Evolutionary conservation across 2,888 invertebrate species (phyloP).

Genomic region (Koerneria pararmatus): DNA sequence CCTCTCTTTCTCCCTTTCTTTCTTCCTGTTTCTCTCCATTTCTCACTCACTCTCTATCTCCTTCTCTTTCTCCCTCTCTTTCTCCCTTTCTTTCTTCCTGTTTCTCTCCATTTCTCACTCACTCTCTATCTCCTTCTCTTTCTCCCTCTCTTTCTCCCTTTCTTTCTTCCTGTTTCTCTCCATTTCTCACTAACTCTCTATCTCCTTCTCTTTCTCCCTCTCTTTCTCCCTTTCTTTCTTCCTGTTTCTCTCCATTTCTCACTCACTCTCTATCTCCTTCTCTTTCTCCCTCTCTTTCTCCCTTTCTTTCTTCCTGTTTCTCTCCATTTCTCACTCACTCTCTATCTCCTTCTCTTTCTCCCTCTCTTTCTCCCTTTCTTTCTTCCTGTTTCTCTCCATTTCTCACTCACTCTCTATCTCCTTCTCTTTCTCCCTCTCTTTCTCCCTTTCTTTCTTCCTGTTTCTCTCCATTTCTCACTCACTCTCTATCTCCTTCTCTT

Average conservation of each 20-base stretch:
- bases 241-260: slow-evolving; percentile 33
- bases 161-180: slow-evolving; percentile 4
- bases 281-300: not conserved
- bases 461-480: not conserved
- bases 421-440: not conserved
- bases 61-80: slow-evolving; percentile 13
- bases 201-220: slow-evolving; percentile 9
- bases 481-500: not conserved
- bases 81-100: not conserved
- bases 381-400: not conserved
- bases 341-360: not conserved
- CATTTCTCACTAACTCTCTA: slow-evolving; percentile 6
- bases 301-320: not conserved
- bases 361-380: not conserved
- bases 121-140: too few relatives aligned
- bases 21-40: slow-evolving; percentile 5
- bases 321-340: not conserved
- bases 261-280: not conserved
- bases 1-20: slow-evolving; percentile 5
- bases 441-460: not conserved
- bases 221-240: slow-evolving; percentile 15
- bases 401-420: not conserved
- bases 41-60: not conserved
- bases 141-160: too few relatives aligned
- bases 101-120: too few relatives aligned